These are phyloP conservation scores for Polietes domitor DNA, from an alignment of 2,888 invertebrate species.

Conservation along the genomic window DNA sequence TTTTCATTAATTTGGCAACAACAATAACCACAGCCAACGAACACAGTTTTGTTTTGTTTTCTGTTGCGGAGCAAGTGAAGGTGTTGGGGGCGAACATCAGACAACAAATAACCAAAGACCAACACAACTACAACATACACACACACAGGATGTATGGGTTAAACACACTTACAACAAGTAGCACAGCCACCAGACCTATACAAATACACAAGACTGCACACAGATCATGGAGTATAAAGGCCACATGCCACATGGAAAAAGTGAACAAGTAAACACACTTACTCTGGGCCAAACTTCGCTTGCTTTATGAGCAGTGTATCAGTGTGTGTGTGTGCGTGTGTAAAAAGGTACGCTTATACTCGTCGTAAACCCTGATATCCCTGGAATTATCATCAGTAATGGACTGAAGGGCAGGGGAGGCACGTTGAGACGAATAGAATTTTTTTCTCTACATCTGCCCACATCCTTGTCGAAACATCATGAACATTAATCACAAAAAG, in stretches of 20 bases:
- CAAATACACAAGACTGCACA: background rate
- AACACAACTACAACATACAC: background rate
- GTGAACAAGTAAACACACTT: conserved; percentile 7
- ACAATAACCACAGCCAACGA: background rate
- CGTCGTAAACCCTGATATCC: too few relatives aligned
- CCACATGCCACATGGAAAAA: background rate
- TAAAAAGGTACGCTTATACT: background rate
- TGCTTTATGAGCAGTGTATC: background rate
- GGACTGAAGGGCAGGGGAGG: background rate
- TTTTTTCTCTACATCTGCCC: conserved; percentile 7
- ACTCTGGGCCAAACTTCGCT: background rate
- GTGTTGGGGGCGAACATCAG: background rate
- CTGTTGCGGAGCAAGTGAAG: background rate
- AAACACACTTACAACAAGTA: conserved; percentile 12
- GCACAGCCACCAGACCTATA: background rate
- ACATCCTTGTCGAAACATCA: conserved; percentile 6
- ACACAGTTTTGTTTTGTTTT: background rate
- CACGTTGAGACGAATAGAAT: conserved; percentile 11
- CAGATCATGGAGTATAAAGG: too few relatives aligned
- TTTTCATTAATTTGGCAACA: conserved; percentile 34
- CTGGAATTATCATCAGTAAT: background rate
- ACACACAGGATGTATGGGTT: conserved; percentile 4
- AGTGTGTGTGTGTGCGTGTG: background rate
- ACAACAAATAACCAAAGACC: background rate
- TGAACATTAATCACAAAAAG: conserved; percentile 44